Evolutionary conservation across 2,888 invertebrate species (phyloP).

Genomic region (Pachliopta kotzebuea): DNA sequence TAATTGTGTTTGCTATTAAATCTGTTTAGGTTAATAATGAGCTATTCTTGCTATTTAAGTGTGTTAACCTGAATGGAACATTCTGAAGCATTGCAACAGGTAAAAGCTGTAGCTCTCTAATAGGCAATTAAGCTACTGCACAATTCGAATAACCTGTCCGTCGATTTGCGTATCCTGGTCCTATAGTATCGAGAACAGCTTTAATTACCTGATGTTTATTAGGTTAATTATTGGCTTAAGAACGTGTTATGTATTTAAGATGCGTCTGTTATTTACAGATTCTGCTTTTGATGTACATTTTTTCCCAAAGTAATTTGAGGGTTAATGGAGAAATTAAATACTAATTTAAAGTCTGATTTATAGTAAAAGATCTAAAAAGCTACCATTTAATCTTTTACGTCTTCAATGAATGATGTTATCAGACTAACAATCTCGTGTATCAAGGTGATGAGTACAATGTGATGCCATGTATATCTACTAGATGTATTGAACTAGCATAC

Average conservation of each 20-base stretch:
- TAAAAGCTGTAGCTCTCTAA: conserved; percentile 63
- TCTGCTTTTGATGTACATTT: too few relatives aligned
- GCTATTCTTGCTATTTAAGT: conserved; percentile 73
- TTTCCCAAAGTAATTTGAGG: too few relatives aligned
- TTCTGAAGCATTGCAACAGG: conserved; percentile 47
- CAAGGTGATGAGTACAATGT: too few relatives aligned
- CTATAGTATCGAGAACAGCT: conserved; percentile 3
- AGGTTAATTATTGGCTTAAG: conserved; percentile 1
- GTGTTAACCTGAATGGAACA: conserved; percentile 61
- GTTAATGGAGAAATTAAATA: too few relatives aligned
- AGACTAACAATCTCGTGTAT: too few relatives aligned
- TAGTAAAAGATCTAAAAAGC: too few relatives aligned
- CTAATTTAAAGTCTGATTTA: too few relatives aligned
- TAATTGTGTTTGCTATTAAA: conserved; percentile 64
- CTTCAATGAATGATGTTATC: too few relatives aligned
- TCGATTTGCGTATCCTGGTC: conserved; percentile 16
- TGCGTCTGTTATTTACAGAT: neutral
- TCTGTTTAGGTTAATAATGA: conserved; percentile 54
- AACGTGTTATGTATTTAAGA: neutral
- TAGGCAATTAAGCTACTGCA: conserved; percentile 62
- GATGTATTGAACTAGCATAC: too few relatives aligned
- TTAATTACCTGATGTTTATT: conserved; percentile 13
- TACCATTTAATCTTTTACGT: too few relatives aligned
- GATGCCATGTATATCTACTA: too few relatives aligned
- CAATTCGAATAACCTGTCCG: conserved; percentile 33